Evolutionary conservation across 2,113 vertebrate species (phyloP), one percentile per base, ranked within the genome.

Genomic region (Lasiurus cinereus): DNA sequence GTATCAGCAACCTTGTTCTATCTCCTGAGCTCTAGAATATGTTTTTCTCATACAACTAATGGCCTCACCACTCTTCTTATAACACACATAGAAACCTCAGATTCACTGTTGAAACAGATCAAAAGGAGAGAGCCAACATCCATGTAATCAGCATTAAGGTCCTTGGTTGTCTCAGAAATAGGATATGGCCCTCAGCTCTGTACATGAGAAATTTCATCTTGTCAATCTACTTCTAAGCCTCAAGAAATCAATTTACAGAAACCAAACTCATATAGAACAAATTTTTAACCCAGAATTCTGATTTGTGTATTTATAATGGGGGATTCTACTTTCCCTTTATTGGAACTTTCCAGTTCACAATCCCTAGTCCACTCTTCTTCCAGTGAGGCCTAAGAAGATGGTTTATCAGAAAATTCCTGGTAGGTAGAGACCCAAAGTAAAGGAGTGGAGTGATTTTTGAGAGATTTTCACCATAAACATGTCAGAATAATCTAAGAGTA

Each of bases 201-300:
- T 39, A 50, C 19, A 59, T 18, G 39, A 82, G 36, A 82, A 83
- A n/a, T 83, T 66, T 24, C 24, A 69, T 76, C 31, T 39, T 86
- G 54, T 52, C 21, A 46, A 5, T 90, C 29, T 33, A 73, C 27
- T 73, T 54, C 11, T 52, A 52, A 83, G 5, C 52, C 31, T 92
- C n/a, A 59, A 82, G 31, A 91, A 83, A 70, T 77, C 31, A 77
- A 2, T 43, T 69, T 76, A 74, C 5, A 14, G 22, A 46, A 73
- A 48, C 2, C 33, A 27, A 27, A 72, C 29, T 84, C 70, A 85
- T 14, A 39, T 0, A 0, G 14, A n/a, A 67, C 67, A 46, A 33
- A 56, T 77, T 86, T 91, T 82, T 83, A 88, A 85, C 59, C 50
- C 10, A 76, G 19, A 95, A 80, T 66, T 91, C 33, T 73, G 21